These are phyloP conservation scores for Camelus dromedarius DNA, from an alignment of 2,113 vertebrate species.

Conservation along the genomic window DNA sequence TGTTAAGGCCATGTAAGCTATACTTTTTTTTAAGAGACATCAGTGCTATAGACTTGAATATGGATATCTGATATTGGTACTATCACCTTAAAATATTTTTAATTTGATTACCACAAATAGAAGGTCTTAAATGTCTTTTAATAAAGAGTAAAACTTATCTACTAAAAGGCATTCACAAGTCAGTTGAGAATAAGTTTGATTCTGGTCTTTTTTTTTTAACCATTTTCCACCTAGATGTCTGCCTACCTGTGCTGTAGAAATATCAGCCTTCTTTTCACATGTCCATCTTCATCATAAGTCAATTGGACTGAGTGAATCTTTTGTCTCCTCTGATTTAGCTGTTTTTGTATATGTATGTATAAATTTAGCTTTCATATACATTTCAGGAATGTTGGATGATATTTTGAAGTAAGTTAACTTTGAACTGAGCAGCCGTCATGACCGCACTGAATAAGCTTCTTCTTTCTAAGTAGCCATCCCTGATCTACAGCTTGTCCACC, in stretches of 20 bases:
- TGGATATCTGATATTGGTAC: not conserved
- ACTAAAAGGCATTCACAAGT: not conserved
- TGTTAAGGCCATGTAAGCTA: not conserved
- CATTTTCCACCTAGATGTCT: not conserved
- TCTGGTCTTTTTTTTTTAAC: not conserved
- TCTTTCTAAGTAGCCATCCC: not conserved
- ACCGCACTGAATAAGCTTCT: not conserved
- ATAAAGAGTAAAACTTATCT: not conserved
- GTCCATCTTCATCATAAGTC: not conserved
- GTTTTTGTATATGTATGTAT: not conserved
- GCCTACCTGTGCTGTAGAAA: not conserved
- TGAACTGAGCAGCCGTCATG: not conserved
- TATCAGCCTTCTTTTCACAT: not conserved
- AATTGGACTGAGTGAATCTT: not conserved
- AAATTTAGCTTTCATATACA: not conserved
- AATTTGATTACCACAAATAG: not conserved
- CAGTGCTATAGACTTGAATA: not conserved
- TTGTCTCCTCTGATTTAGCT: not conserved
- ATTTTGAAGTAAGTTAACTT: not conserved
- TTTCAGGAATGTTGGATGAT: not conserved
- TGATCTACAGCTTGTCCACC: not conserved
- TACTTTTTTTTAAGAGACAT: not conserved
- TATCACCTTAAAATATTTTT: not conserved
- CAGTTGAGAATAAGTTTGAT: not conserved
- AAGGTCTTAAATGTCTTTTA: not conserved